A percentile compares a stretch with the other conserved stretches of the same genome.
These are phyloP conservation scores for Phyllostomus hastatus DNA, from an alignment of 2,113 vertebrate genomes.

Conservation along the genomic window DNA sequence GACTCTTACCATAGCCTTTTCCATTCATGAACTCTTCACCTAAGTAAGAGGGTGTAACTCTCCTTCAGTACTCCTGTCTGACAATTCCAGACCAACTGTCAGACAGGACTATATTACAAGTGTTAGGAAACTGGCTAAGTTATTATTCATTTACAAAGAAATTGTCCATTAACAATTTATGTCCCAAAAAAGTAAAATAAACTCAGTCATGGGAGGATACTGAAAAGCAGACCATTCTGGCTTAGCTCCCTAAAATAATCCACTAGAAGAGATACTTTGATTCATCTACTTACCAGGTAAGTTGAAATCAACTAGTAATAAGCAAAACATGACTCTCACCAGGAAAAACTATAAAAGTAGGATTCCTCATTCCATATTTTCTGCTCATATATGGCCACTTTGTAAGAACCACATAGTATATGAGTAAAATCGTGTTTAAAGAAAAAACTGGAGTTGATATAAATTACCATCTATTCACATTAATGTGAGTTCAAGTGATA, in stretches of 20 bases:
- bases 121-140: not conserved
- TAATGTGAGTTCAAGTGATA: not conserved
- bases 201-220: not conserved
- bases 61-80: not conserved
- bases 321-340: not conserved
- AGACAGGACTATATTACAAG: not conserved
- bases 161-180: not conserved
- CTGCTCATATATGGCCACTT: not conserved
- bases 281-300: not conserved
- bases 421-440: not conserved
- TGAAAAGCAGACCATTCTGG: not conserved
- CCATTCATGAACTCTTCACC: not conserved
- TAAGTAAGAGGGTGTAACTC: not conserved
- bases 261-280: not conserved
- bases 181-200: not conserved
- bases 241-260: not conserved
- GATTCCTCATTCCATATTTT: not conserved
- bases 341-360: slow-evolving; percentile 13
- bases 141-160: slow-evolving; percentile 8
- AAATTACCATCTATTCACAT: not conserved
- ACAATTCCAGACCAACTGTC: not conserved
- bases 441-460: not conserved
- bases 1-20: not conserved
- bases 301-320: not conserved
- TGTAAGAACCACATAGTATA: not conserved